phyloP scores from a whole-genome alignment of 1,140 invertebrate genomes.

The Campoletis sonorensis region DNA sequence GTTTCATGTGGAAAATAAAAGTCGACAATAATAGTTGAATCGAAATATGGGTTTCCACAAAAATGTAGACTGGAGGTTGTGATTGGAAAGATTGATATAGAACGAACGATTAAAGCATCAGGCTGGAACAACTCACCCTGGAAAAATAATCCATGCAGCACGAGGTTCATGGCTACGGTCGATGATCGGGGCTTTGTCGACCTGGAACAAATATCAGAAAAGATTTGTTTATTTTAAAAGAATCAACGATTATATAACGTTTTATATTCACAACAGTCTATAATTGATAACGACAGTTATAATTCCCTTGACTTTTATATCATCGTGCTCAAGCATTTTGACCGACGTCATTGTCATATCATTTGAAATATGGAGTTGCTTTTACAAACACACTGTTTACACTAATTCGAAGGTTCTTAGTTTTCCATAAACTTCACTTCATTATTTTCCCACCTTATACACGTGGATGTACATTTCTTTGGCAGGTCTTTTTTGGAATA shows the following conservation, averaged over 20 bases:
- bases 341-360: background rate
- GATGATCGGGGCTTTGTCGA: constrained; percentile 61
- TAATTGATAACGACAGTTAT: too few relatives aligned
- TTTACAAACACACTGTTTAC: background rate
- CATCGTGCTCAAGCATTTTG: background rate
- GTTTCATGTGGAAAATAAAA: too few relatives aligned
- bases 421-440: too few relatives aligned
- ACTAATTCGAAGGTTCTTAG: background rate
- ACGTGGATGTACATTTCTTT: too few relatives aligned
- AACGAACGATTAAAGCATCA: background rate
- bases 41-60: too few relatives aligned
- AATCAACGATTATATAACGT: constrained; percentile 18
- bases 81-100: background rate
- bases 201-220: constrained; percentile 61
- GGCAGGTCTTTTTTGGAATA: too few relatives aligned
- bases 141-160: constrained; percentile 75
- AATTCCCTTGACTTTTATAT: too few relatives aligned
- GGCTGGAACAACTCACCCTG: constrained; percentile 66
- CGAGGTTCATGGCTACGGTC: constrained; percentile 75
- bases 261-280: background rate
- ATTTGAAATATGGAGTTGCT: background rate
- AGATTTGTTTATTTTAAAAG: constrained; percentile 14
- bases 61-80: too few relatives aligned
- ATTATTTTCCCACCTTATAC: too few relatives aligned
- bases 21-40: too few relatives aligned